Evolutionary conservation across 2,888 invertebrate species (phyloP), one percentile per base, ranked within the genome.

Genomic region (Xylophagus ater): DNA sequence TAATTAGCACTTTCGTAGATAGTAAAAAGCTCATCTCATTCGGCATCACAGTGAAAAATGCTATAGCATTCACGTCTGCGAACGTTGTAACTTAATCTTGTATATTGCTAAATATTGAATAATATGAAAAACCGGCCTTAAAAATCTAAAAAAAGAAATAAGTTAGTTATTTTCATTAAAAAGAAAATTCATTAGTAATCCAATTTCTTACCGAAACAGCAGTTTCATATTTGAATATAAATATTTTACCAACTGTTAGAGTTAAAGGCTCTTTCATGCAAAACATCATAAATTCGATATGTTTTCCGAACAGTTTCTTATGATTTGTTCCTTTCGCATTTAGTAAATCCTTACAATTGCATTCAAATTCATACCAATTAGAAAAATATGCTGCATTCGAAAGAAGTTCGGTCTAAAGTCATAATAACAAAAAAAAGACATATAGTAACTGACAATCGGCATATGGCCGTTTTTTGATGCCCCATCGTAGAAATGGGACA

Each of bases 101-200:
- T n/a, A n/a, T n/a, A n/a, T n/a, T n/a, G 3, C 21, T 19, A 25
- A 59, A 48, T 10, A 64, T 55, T 4, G 60, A 58, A 40, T 58
- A 60, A 45, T 60, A 62, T 7, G 62, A 62, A 53, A 59, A 62
- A 5, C 61, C 58, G 4, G 58, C 50, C 46, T 53, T 53, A 10
- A 62, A 39, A 42, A 62, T 58, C 61, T 62, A 46, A 42, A 55
- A 56, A 26, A 38, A 42, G 29, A 41, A 33, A 44, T 40, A n/a
- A n/a, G n/a, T n/a, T n/a, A n/a, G n/a, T n/a, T n/a, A n/a, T n/a
- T n/a, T n/a, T n/a, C n/a, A n/a, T n/a, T n/a, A n/a, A n/a, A n/a
- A n/a, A n/a, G n/a, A n/a, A n/a, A n/a, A n/a, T n/a, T n/a, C n/a
- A n/a, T n/a, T n/a, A n/a, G n/a, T n/a, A n/a, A n/a, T n/a, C 5